Evolutionary conservation across 1,140 invertebrate genomes (phyloP), one percentile per base, ranked within the genome.

Genomic region (Drosophila tristis): DNA sequence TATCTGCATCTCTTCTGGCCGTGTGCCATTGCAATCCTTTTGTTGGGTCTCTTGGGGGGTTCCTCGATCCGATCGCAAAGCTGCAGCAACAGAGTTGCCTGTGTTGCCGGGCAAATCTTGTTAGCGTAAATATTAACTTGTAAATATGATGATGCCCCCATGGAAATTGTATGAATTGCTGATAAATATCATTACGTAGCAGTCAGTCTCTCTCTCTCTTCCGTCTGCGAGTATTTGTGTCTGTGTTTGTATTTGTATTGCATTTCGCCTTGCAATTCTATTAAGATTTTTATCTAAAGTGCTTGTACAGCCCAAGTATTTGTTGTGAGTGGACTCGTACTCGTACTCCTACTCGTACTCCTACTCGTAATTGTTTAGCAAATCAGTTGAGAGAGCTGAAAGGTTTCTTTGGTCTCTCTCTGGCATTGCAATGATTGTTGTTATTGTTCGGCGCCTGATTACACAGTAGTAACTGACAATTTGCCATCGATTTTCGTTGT

Each of bases 121-220:
- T 90, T 90, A 90, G 82, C 87, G 87, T 80, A 90, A 90, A 90
- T 90, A 90, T 90, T 90, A 90, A 90, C 87, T 90, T 90, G 87
- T 90, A 90, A 90, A 90, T 90, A 90, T 90, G 87, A 90, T 90
- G 84, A 90, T 90, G 87, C 87, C 82, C 86, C 80, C 76, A 84
- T 90, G 86, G 89, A 90, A 90, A 90, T 90, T 74, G 82, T 87
- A 84, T 81, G 85, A 86, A 87, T 90, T 63, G 79, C 78, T 84
- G 84, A 89, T 89, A 89, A 89, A 89, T 89, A 89, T 89, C 84
- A 89, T 89, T 89, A 89, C 63, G 85, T 80, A 31, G 47, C 63
- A 72, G 51, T 62, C 20, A 2, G 44, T 42, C 42, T 45, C 59
- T 26, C 39, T 9, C 20, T n/a, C 50, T 2, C 25, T 23, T 20